These are phyloP conservation scores for Solenodon paradoxus DNA, from an alignment of 2,113 vertebrate genomes.

Conservation along the genomic window DNA sequence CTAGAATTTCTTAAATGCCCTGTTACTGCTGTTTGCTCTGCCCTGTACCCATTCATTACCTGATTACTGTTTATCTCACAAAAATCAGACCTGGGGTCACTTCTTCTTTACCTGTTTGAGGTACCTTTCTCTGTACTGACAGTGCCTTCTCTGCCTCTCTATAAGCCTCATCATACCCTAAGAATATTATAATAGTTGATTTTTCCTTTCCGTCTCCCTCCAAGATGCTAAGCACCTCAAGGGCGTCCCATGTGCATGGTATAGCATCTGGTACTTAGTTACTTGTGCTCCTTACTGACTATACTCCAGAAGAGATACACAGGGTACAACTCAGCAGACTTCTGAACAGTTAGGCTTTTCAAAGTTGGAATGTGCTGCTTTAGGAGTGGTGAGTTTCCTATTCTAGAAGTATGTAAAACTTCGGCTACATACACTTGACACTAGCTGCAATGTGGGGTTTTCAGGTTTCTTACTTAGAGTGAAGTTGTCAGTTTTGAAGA, in stretches of 20 bases:
- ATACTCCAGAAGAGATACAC: background rate
- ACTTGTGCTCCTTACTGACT: background rate
- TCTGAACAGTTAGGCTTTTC: background rate
- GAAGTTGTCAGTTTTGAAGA: background rate
- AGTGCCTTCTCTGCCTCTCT: background rate
- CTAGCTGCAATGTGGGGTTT: background rate
- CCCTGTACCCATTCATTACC: background rate
- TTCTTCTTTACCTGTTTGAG: background rate
- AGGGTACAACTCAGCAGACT: background rate
- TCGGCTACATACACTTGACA: background rate
- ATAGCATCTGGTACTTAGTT: background rate
- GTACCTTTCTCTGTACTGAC: background rate
- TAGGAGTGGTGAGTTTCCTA: background rate
- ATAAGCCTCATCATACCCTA: background rate
- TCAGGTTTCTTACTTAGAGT: background rate
- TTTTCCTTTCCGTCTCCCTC: background rate
- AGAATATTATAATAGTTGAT: background rate
- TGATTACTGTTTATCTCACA: background rate
- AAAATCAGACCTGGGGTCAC: background rate
- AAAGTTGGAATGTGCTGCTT: background rate
- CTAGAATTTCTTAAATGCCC: background rate
- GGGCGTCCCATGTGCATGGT: background rate
- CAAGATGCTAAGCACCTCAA: background rate
- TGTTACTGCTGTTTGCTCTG: background rate
- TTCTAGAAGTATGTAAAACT: background rate